Percentiles rank a stretch among this genome's conserved stretches.
Evolutionary conservation across 1,140 invertebrate genomes (phyloP).

Genomic region (Rhysida immarginata): DNA sequence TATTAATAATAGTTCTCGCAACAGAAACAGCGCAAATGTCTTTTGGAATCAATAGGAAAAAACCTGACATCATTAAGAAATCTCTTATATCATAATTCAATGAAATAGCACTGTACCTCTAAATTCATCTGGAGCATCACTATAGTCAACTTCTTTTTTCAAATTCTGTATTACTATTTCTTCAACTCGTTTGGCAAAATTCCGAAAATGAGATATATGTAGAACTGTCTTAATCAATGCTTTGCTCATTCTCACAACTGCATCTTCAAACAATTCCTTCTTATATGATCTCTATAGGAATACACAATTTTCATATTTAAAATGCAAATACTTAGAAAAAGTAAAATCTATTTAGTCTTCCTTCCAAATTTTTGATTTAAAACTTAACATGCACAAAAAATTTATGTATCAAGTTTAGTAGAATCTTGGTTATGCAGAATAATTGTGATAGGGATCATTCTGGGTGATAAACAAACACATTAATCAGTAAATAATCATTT

Average conservation of each 20-base stretch:
- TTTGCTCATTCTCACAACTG: conserved; percentile 58
- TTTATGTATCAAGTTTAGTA: too few species aligned
- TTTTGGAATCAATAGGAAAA: neutral
- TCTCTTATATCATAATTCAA: too few species aligned
- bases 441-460: too few species aligned
- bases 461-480: too few species aligned
- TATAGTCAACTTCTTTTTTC: conserved; percentile 62
- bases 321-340: neutral
- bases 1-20: too few species aligned
- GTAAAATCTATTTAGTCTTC: neutral
- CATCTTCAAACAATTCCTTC: conserved; percentile 80
- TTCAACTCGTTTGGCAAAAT: conserved; percentile 61
- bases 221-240: conserved; percentile 53
- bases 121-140: conserved; percentile 93
- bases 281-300: conserved; percentile 70
- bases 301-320: too few species aligned
- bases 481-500: too few species aligned
- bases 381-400: too few species aligned
- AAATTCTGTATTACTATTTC: conserved; percentile 66
- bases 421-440: too few species aligned
- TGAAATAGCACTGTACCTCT: conserved; percentile 35
- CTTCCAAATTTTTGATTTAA: too few species aligned
- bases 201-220: conserved; percentile 58
- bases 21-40: too few species aligned
- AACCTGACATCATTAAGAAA: too few species aligned